Conservation (phyloP, 2,888 invertebrate genomes). For the Lampropteryx suffumata region DNA sequence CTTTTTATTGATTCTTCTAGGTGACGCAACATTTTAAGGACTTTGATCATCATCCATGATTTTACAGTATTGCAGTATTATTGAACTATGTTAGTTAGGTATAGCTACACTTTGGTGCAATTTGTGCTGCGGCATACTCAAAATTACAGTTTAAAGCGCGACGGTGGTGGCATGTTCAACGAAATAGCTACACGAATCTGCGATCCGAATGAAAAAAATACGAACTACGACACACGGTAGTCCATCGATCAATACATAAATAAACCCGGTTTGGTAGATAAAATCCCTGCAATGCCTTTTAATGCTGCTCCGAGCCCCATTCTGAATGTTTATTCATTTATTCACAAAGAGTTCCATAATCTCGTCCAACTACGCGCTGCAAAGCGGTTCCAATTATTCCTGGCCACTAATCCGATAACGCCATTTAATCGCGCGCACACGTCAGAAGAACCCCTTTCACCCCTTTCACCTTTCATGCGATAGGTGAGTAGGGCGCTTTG, state of each 20-base stretch:
- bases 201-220: no score
- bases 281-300: slow-evolving; percentile 18
- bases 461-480: slow-evolving; percentile 37
- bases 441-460: slow-evolving; percentile 38
- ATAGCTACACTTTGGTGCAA: no score
- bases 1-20: slow-evolving; percentile 1
- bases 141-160: no score
- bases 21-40: background rate
- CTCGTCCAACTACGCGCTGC: slow-evolving; percentile 16
- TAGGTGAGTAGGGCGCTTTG: slow-evolving; percentile 33
- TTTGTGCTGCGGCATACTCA: no score
- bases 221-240: background rate
- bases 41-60: no score
- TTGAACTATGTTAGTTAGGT: no score
- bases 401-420: slow-evolving; percentile 35
- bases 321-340: slow-evolving; percentile 23
- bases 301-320: slow-evolving; percentile 7
- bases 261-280: slow-evolving; percentile 9
- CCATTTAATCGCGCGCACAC: slow-evolving; percentile 31
- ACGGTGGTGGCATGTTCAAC: no score
- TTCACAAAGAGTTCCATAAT: slow-evolving; percentile 25
- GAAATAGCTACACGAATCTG: no score
- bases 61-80: no score
- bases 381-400: slow-evolving; percentile 30
- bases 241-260: slow-evolving; percentile 3